These are phyloP conservation scores for Trichonephila clavipes DNA, from an alignment of 1,140 invertebrate species.

Conservation along the genomic window DNA sequence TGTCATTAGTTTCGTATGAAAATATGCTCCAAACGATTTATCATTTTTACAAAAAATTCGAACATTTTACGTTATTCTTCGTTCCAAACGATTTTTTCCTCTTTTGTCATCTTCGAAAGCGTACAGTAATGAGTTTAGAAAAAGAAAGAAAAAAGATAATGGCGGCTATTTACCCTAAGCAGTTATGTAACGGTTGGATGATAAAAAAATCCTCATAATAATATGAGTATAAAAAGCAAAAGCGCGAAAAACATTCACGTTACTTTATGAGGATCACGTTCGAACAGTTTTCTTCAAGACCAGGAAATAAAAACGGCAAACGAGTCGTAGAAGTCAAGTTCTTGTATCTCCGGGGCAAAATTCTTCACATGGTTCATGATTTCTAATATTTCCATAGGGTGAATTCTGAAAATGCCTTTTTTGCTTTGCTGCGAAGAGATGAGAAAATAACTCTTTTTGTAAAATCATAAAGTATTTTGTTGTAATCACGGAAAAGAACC, in stretches of 20 bases:
- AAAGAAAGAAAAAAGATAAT: not conserved
- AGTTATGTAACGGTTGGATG: not conserved
- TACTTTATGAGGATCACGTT: conserved; percentile 46
- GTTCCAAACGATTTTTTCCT: too few species aligned
- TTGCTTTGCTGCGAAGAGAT: not conserved
- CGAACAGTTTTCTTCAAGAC: conserved; percentile 58
- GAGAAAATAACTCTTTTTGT: not conserved
- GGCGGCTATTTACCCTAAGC: conserved; percentile 33
- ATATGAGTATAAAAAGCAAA: conserved; percentile 29
- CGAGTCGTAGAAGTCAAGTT: conserved; percentile 58
- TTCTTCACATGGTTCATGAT: conserved; percentile 56
- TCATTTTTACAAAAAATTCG: too few species aligned
- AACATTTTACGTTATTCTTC: too few species aligned
- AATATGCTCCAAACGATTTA: too few species aligned
- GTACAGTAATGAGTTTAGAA: not conserved
- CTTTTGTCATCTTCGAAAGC: not conserved
- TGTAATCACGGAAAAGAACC: too few species aligned
- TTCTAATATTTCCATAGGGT: not conserved
- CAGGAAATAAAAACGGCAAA: conserved; percentile 58
- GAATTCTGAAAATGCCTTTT: not conserved
- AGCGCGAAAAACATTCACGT: not conserved
- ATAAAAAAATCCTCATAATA: not conserved
- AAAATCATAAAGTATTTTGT: too few species aligned
- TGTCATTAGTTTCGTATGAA: too few species aligned
- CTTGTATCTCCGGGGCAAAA: conserved; percentile 43